Base-by-base conservation (phyloP, 1,140 invertebrate species). In the Cotesia chilonis region DNA sequence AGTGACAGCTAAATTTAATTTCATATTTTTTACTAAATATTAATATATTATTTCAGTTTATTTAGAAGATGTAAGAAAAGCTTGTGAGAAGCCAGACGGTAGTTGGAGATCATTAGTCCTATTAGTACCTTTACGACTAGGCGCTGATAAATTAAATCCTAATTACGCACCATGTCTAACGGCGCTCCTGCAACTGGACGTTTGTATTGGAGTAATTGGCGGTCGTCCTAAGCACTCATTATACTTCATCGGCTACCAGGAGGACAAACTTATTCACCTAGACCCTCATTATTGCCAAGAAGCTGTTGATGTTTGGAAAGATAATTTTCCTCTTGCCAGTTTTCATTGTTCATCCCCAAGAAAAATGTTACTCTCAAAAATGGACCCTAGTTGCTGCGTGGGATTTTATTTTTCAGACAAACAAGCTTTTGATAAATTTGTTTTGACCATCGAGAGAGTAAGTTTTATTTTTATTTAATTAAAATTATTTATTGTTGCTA, bases 221-320 rank as follows among this genome's bases (percentile, higher is more conserved):
- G 96, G 96, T 5, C 89, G 94, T 78, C 95, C 95, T 3, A 94
- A 95, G 81, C 95, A 97, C 88, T 96, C 95, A 7, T 85, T 97
- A 4, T 97, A 96, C 85, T 97, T 98, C 88, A 89, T 97, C 66
- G 96, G 96, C 20, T 96, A 92, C 81, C 95, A 96, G 90, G 95
- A 96, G 84, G 94, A 97, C 79, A 94, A 95, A 84, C 84, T 97
- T 59, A 95, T 98, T 78, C 94, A 96, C 84, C 84, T 98, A 72
- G 96, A 98, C 87, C 96, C 96, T 9, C 96, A 98, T 85, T 95
- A 96, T 78, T 96, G 94, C 80, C 96, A 97, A 85, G 94, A 96
- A 83, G 92, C 92, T 79, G 93, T 97, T 7, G 93, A 96, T 85
- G 92, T 94, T 0, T 91, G 90, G 85, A 90, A 91, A 77, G 87